phyloP scores from a whole-genome alignment of 2,113 vertebrate genomes.

The Bettongia penicillata region DNA sequence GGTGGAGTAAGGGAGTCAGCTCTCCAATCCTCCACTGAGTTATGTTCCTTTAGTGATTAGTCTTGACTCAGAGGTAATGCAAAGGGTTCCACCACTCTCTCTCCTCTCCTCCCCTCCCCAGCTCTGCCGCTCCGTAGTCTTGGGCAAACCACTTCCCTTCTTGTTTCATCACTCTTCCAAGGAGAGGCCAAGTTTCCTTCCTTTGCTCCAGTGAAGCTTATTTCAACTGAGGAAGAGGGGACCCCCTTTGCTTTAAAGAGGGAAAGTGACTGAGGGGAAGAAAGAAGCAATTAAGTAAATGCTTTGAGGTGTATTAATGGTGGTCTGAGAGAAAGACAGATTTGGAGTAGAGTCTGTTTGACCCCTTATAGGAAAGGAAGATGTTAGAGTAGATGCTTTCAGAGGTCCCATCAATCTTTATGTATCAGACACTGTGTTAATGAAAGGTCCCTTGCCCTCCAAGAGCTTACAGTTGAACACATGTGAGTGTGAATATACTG shows the following conservation, averaged over 20 bases:
- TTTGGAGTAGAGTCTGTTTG: neutral
- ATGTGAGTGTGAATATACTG: neutral
- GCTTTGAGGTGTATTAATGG: neutral
- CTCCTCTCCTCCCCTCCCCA: too few species aligned
- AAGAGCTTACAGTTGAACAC: neutral
- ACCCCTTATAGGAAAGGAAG: neutral
- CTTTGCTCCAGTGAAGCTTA: constrained; percentile 25
- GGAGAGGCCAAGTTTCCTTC: neutral
- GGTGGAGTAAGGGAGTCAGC: neutral
- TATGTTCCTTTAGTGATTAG: neutral
- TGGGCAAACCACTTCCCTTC: neutral
- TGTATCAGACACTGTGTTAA: neutral
- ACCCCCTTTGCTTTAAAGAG: constrained; percentile 19
- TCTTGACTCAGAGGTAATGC: neutral
- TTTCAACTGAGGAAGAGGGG: neutral
- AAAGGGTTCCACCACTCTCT: neutral
- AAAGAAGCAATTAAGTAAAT: neutral
- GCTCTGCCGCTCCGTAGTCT: neutral
- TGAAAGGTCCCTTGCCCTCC: neutral
- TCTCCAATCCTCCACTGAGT: neutral
- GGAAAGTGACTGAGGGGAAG: neutral
- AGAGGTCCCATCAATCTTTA: neutral
- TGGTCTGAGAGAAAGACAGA: neutral
- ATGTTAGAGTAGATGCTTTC: neutral
- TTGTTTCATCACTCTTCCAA: neutral